These are phyloP conservation scores for Paramisgurnus dabryanus DNA, from an alignment of 2,113 vertebrate species.

Conservation along the genomic window DNA sequence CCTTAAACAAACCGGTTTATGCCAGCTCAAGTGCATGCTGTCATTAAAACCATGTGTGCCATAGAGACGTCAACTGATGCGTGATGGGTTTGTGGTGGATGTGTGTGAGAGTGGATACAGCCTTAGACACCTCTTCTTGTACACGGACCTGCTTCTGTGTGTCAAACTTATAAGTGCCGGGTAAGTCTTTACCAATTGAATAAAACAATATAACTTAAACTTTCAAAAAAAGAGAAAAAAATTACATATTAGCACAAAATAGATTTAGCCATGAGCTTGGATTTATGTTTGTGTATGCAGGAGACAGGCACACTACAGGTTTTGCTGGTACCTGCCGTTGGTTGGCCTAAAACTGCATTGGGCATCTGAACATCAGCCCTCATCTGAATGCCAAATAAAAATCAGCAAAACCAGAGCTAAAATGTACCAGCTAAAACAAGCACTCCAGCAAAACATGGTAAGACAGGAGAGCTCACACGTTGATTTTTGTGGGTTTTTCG, in stretches of 20 bases:
- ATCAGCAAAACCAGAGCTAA: conserved; percentile 66
- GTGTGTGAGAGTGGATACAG: conserved; percentile 62
- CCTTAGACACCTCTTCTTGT: conserved; percentile 76
- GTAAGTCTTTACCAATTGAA: conserved; percentile 54
- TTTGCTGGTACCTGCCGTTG: conserved; percentile 75
- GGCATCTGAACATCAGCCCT: conserved; percentile 53
- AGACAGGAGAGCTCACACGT: conserved; percentile 18
- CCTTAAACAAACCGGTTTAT: too few species aligned
- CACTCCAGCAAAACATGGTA: conserved; percentile 64
- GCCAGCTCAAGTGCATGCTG: not conserved
- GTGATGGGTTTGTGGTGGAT: conserved; percentile 75
- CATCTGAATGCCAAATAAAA: conserved; percentile 60
- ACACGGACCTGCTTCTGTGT: conserved; percentile 77
- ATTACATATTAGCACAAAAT: not conserved
- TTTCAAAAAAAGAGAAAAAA: too few species aligned
- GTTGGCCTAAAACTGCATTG: conserved; percentile 66
- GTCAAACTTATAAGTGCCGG: conserved; percentile 69
- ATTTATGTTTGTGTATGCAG: conserved; percentile 54
- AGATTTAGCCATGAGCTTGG: not conserved
- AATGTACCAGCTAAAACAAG: conserved; percentile 65
- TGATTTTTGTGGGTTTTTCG: not conserved
- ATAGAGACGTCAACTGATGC: conserved; percentile 71
- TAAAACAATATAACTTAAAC: not conserved
- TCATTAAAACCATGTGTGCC: not conserved
- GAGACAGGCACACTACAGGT: conserved; percentile 74